Evolutionary conservation across 2,113 vertebrate genomes (phyloP).

Genomic region (Tupaia tana): DNA sequence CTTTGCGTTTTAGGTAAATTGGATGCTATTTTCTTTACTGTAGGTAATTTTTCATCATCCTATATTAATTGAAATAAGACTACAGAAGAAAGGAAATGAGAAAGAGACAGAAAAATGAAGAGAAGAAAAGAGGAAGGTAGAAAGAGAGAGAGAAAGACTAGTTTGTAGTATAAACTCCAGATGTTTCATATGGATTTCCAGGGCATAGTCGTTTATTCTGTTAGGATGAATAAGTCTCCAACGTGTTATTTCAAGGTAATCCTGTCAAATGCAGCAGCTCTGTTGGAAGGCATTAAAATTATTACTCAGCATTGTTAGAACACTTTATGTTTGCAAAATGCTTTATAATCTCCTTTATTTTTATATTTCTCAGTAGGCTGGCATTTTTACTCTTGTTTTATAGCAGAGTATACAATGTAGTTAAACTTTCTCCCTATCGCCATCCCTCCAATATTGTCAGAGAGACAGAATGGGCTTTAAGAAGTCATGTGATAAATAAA

Average conservation of each 20-base stretch:
- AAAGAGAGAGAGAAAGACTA: background rate
- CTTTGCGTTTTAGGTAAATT: constrained; percentile 39
- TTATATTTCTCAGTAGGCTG: constrained; percentile 42
- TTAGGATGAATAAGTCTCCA: background rate
- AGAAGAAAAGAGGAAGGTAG: background rate
- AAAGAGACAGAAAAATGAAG: background rate
- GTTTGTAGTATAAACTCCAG: background rate
- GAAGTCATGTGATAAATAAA: background rate
- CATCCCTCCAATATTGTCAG: background rate
- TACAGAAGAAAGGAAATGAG: background rate
- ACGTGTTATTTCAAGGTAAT: constrained; percentile 56
- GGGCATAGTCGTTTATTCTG: constrained; percentile 7
- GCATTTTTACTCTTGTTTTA: constrained; percentile 19
- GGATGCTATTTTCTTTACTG: constrained; percentile 40
- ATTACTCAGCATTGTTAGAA: constrained; percentile 24
- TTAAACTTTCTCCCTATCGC: background rate
- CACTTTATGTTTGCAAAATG: constrained; percentile 45
- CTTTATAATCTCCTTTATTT: constrained; percentile 49
- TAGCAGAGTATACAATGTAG: background rate
- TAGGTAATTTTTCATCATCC: constrained; percentile 27
- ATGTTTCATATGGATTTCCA: background rate
- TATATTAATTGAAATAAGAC: constrained; percentile 22
- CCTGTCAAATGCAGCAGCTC: constrained; percentile 28
- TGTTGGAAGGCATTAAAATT: constrained; percentile 30
- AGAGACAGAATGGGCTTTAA: background rate